Base-by-base conservation (phyloP, 2,797 vertebrate species). In the Adelosebastes latens region DNA sequence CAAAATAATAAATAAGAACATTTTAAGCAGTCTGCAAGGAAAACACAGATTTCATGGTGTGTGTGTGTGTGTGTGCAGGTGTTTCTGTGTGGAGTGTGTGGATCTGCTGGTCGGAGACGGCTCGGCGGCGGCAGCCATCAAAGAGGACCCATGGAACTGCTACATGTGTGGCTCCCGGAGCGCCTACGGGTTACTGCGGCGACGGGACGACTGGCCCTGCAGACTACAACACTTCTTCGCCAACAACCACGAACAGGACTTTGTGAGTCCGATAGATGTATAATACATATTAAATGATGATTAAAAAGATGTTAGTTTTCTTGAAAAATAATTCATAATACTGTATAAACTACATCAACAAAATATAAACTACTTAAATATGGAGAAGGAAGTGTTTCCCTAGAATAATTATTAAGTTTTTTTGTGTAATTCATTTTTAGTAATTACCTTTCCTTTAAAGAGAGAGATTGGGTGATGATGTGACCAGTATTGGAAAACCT, bases 51-150 rank as follows among this genome's bases (percentile, higher is more conserved):
- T 22, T 56, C 53, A 56, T 56, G 53, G 9, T 11, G 27, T 60
- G 58, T 27, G 55, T 18, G 24, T 13, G 52, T 12, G 10, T 18
- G 58, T 31, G 46, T 52, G 49, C 81, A 99, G 98, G 94, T 99
- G 98, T 91, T 99, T 99, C 93, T 99, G 98, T 9, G 98, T 99
- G 87, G 98, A 99, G 73, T 99, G 98, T 72, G 94, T 99, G 87
- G 97, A 99, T 22, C 95, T 98, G 61, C 84, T 99, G 83, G 97
- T 99, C 13, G 98, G 98, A 0, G 20, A 93, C 0, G 98, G 98
- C 34, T 96, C 97, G 0, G 97, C 98, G 0, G 93, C 93, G 0
- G 89, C 86, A 0, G 97, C 97, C 1, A 97, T 97, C 20, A 95
- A 96, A 58, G 97, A 98, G 81, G 98, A 99, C 81, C 98, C 98